A percentile compares a stretch with the other conserved stretches of the same genome.
phyloP scores from a whole-genome alignment of 1,140 invertebrate genomes.

The Cyphomyrmex costatus region DNA sequence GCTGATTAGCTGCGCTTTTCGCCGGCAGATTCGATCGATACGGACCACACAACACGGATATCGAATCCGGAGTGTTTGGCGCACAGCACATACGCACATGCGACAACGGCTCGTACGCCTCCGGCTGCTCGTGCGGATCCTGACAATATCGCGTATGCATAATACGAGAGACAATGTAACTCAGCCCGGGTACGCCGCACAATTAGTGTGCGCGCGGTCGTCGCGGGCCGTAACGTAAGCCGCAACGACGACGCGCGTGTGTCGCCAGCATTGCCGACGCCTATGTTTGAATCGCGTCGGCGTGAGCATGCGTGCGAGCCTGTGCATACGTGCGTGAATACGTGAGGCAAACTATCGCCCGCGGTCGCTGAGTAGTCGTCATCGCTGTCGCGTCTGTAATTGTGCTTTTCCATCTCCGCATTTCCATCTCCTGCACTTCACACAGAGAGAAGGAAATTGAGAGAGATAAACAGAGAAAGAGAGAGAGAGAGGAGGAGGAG shows the following conservation, averaged over 20 bases:
- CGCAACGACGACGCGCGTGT: conserved; percentile 48
- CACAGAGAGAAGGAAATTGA: conserved; percentile 13
- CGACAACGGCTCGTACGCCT: neutral
- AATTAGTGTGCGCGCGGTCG: conserved; percentile 79
- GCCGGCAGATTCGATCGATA: conserved; percentile 24
- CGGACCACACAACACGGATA: conserved; percentile 35
- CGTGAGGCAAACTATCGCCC: conserved; percentile 34
- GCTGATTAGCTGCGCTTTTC: conserved; percentile 20
- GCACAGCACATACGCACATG: neutral
- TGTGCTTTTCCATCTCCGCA: conserved; percentile 74
- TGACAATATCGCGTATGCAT: conserved; percentile 73
- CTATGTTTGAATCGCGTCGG: conserved; percentile 77
- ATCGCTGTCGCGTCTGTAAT: conserved; percentile 75
- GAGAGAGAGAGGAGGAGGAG: neutral
- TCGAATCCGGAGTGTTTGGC: conserved; percentile 42
- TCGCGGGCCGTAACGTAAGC: conserved; percentile 60
- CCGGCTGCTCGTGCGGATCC: conserved; percentile 21
- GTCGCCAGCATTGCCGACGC: conserved; percentile 68
- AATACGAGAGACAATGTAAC: conserved; percentile 77
- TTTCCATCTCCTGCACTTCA: conserved; percentile 50
- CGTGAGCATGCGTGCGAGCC: conserved; percentile 64
- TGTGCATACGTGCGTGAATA: neutral
- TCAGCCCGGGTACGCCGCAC: conserved; percentile 72
- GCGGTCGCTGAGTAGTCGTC: conserved; percentile 37
- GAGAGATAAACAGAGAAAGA: neutral